A percentile compares a stretch with the other conserved stretches of the same genome.
Evolutionary conservation across 2,797 vertebrate genomes (phyloP).

Genomic region (Rhynchotus rufescens): DNA sequence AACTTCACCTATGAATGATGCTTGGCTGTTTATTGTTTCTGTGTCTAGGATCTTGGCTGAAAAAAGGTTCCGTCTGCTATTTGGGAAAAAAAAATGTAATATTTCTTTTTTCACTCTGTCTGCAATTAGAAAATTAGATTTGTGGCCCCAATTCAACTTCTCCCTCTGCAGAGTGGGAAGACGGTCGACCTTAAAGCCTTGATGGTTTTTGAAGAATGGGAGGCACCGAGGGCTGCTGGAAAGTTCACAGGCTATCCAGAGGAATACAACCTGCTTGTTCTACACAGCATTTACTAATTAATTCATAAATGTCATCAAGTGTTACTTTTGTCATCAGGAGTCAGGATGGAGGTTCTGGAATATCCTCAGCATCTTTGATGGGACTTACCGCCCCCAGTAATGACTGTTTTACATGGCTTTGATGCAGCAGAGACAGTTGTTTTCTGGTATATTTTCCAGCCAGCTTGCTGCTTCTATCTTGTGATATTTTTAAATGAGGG

Average conservation of each 20-base stretch:
- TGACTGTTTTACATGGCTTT: background rate
- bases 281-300: background rate
- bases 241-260: background rate
- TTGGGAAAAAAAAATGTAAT: background rate
- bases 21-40: constrained; percentile 16
- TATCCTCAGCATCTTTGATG: background rate
- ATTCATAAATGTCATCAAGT: constrained; percentile 18
- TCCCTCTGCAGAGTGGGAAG: background rate
- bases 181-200: background rate
- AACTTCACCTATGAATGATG: constrained; percentile 21
- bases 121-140: background rate
- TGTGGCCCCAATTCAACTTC: background rate
- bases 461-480: background rate
- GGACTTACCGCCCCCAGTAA: background rate
- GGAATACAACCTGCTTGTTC: background rate
- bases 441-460: background rate
- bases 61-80: background rate
- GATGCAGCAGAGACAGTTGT: background rate
- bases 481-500: background rate
- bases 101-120: background rate
- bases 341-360: background rate
- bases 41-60: background rate
- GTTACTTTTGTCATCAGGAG: background rate
- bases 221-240: background rate
- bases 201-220: background rate